These are phyloP conservation scores for Ivindomyrus marchei DNA, from an alignment of 2,113 vertebrate genomes.

Conservation along the genomic window DNA sequence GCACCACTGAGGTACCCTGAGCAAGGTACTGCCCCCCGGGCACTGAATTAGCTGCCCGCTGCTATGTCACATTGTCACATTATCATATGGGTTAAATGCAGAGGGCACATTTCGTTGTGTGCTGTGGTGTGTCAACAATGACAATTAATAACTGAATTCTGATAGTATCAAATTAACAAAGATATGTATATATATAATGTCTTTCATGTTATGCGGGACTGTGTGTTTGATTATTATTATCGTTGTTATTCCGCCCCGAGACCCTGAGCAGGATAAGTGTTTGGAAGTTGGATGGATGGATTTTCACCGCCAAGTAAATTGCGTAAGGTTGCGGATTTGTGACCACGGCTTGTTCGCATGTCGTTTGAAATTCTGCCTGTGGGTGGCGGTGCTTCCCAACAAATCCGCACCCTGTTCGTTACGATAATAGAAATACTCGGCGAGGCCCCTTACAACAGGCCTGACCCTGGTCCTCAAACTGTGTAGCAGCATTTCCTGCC, in stretches of 20 bases:
- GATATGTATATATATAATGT: not conserved
- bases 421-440: not conserved
- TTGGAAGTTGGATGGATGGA: not conserved
- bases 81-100: no score
- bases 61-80: no score
- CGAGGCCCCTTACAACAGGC: not conserved
- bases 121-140: no score
- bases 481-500: not conserved
- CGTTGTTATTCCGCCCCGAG: not conserved
- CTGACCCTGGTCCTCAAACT: not conserved
- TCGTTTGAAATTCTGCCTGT: constrained; percentile 37
- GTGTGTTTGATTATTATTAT: not conserved
- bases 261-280: not conserved
- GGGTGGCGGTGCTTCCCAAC: constrained; percentile 54
- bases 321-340: not conserved
- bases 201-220: not conserved
- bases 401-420: constrained; percentile 19
- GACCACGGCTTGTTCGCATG: not conserved
- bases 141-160: no score
- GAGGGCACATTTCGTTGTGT: no score
- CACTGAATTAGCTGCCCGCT: no score
- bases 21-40: no score
- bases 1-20: no score
- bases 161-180: not conserved
- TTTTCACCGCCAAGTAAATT: not conserved